Conservation (phyloP, 92 coral and sea anemone species). For the Palythoa caribaeorum region DNA sequence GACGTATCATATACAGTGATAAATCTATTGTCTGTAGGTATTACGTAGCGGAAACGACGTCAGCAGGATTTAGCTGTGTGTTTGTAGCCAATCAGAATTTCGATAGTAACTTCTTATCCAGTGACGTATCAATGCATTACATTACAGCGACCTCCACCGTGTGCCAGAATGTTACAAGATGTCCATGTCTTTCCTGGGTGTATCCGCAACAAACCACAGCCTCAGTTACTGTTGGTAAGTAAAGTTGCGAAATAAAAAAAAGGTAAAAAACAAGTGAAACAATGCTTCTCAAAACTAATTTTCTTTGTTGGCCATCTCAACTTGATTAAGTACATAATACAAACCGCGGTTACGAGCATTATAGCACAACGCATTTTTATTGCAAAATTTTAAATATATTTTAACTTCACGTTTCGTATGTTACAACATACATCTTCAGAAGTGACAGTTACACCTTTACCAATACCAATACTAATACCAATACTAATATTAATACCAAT, state of each 20-base stretch:
- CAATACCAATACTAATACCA: background rate
- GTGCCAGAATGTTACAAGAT: conserved; percentile 4
- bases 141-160: background rate
- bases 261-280: background rate
- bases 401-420: no score
- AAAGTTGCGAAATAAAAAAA: background rate
- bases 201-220: background rate
- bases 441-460: background rate
- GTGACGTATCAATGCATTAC: background rate
- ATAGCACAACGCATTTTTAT: background rate
- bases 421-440: no score
- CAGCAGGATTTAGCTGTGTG: no score
- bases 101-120: no score
- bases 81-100: no score
- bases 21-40: no score
- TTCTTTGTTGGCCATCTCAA: no score
- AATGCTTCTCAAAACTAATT: background rate
- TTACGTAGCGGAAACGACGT: no score
- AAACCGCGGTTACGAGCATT: background rate
- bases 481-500: no score
- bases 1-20: no score
- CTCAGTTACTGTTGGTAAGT: conserved; percentile 7
- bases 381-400: background rate
- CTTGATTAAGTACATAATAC: no score
- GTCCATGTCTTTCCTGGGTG: conserved; percentile 35